Conservation (phyloP, 2,888 invertebrate genomes). For the Trimorus sp. region DNA sequence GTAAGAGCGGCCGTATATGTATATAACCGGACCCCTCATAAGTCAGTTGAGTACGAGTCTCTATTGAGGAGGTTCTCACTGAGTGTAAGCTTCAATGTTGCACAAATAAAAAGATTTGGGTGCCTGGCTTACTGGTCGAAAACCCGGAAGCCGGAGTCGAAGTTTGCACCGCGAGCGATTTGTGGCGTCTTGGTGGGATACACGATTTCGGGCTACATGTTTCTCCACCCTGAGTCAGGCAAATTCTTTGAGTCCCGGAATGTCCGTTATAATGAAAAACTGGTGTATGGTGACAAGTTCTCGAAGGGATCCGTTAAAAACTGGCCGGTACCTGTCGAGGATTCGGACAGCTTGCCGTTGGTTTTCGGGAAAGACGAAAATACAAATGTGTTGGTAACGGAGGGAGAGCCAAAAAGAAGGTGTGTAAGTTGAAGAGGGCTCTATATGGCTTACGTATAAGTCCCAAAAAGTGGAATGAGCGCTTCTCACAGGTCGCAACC, state of each 20-base stretch:
- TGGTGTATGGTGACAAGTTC: conserved; percentile 64
- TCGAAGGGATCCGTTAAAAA: conserved; percentile 31
- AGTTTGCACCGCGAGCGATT: conserved; percentile 49
- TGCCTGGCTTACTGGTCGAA: conserved; percentile 57
- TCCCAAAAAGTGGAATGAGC: conserved; percentile 5
- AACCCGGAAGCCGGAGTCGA: conserved; percentile 54
- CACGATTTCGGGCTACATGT: conserved; percentile 49
- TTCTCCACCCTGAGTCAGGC: conserved; percentile 56
- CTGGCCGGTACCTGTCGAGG: conserved; percentile 4
- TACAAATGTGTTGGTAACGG: conserved; percentile 12
- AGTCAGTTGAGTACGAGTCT: conserved; percentile 40
- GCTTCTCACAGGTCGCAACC: conserved; percentile 3
- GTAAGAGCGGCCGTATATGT: conserved; percentile 59
- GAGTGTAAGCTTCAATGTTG: conserved; percentile 39
- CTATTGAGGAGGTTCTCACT: conserved; percentile 54
- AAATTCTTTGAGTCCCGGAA: conserved; percentile 64
- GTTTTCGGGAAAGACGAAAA: neutral
- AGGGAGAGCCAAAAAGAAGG: conserved; percentile 20
- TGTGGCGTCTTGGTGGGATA: conserved; percentile 52
- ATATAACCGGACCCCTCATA: conserved; percentile 66
- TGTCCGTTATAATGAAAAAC: conserved; percentile 67
- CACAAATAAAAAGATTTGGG: conserved; percentile 56
- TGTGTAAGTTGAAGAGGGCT: conserved; percentile 1
- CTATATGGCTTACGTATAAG: conserved; percentile 1
- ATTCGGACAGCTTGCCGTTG: neutral